Evolutionary conservation across 2,113 vertebrate genomes (phyloP), one percentile per base, ranked within the genome.

Genomic region (Cettia cetti): DNA sequence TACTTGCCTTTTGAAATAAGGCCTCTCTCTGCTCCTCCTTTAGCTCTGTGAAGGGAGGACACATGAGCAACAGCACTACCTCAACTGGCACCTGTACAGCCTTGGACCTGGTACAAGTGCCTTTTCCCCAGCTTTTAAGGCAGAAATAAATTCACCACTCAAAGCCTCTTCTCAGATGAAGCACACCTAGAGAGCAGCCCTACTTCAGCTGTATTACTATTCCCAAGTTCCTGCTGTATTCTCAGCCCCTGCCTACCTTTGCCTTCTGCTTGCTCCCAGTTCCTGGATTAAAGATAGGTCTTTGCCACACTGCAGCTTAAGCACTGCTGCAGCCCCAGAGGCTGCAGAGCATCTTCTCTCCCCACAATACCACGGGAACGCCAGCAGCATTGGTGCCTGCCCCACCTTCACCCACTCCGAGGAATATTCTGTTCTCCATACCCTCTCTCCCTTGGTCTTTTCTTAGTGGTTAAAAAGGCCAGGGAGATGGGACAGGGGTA

Each of bases 361-460:
- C 19, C 10, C 15, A 9, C 13, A 31, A 0, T 11, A 59, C 33
- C 27, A 11, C 3, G 7, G 49, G 17, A 49, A 33, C 26, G 42
- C 1, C 40, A 27, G 20, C 19, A n/a, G 4, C 47, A 15, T 4
- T 47, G 63, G 1, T 15, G 7, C 14, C 53, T 49, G 24, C 33
- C 27, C 28, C 18, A 4, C 10, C 42, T 15, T 26, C 13, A 37
- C 10, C 45, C 21, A 19, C 12, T 5, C 2, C 21, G 0, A 39
- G 21, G 24, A 13, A 50, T 7, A 13, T 56, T 54, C 30, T 30
- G 2, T 30, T 19, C 40, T 54, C 35, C 3, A 1, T 1, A 3
- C 33, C 47, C 45, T 22, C 35, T 39, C 8, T 9, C 2, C 37
- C 18, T 11, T 33, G 28, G 15, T 20, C 28, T 42, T 52, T 37